Conservation (phyloP, 2,797 vertebrate species). For the Chromobotia macracanthus region DNA sequence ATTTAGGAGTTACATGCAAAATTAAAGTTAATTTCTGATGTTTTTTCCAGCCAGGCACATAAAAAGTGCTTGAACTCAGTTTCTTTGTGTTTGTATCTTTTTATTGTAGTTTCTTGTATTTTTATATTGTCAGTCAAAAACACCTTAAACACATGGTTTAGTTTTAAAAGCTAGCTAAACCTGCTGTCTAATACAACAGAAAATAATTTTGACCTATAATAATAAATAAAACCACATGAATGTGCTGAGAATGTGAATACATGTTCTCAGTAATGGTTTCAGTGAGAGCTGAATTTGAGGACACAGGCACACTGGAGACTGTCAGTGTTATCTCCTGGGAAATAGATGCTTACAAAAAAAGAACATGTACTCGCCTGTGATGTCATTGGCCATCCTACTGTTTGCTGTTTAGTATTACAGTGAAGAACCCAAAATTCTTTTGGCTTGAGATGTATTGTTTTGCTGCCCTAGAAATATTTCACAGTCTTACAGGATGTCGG, state of each 20-base stretch:
- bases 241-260: no score
- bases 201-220: no score
- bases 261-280: no score
- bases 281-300: conserved; percentile 7
- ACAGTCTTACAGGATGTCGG: conserved; percentile 1
- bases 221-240: no score
- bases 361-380: conserved; percentile 16
- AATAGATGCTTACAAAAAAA: conserved; percentile 19
- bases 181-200: no score
- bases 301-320: background rate
- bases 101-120: no score
- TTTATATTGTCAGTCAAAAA: no score
- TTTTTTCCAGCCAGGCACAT: background rate
- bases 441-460: conserved; percentile 26
- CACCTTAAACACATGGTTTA: no score
- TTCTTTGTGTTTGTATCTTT: no score
- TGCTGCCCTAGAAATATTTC: conserved; percentile 10
- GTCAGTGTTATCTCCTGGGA: conserved; percentile 16
- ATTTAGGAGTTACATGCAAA: background rate
- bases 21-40: background rate
- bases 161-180: no score
- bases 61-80: no score
- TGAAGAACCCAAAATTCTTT: background rate
- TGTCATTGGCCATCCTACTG: conserved; percentile 28
- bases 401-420: background rate